These are phyloP conservation scores for Lagorchestes hirsutus DNA, from an alignment of 2,797 vertebrate genomes.

Conservation along the genomic window DNA sequence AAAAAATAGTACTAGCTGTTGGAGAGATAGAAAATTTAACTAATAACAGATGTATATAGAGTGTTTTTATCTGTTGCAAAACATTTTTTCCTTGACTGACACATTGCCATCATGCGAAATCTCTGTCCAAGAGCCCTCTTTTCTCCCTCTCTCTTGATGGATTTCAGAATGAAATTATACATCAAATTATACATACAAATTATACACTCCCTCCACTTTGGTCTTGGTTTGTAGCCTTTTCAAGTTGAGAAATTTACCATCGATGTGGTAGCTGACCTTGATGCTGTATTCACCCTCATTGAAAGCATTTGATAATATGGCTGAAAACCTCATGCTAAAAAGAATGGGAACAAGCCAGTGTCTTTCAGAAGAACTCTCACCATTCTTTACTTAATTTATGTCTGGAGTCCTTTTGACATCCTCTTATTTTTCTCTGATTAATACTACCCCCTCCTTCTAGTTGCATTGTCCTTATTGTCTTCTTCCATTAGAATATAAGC, in stretches of 20 bases:
- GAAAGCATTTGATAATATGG: too few species aligned
- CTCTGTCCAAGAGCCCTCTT: background rate
- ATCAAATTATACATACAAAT: too few species aligned
- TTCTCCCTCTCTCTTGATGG: background rate
- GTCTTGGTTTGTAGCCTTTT: too few species aligned
- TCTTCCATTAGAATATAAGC: background rate
- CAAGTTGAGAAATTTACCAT: too few species aligned
- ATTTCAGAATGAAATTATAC: too few species aligned
- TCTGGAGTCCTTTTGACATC: background rate
- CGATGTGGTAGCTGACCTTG: too few species aligned
- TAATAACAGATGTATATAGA: background rate
- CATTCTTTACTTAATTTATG: background rate
- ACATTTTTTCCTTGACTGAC: background rate
- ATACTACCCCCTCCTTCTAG: background rate
- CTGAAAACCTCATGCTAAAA: too few species aligned
- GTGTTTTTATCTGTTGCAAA: background rate
- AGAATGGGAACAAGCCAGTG: too few species aligned
- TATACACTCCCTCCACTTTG: too few species aligned
- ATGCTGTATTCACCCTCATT: too few species aligned
- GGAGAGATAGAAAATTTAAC: background rate
- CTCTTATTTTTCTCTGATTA: background rate
- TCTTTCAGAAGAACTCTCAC: background rate
- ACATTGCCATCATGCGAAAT: background rate
- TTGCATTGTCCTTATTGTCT: background rate
- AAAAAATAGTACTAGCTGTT: background rate